phyloP scores from a whole-genome alignment of 1,140 invertebrate genomes.

The Aphaenogaster ashmeadi region DNA sequence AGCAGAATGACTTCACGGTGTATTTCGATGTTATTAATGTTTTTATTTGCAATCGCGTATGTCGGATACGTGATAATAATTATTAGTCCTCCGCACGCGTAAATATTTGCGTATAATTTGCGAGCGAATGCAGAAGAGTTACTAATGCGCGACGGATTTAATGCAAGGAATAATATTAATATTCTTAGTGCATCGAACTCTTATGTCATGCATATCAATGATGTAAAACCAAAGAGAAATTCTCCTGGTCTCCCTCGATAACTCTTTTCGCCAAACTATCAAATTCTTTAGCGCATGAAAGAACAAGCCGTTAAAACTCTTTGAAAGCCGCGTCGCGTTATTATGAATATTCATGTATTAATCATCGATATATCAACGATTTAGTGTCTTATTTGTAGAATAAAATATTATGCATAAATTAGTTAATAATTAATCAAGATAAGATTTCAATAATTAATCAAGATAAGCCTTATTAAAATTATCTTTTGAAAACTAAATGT shows the following conservation, averaged over 20 bases:
- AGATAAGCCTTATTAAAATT: not conserved
- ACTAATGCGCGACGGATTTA: not conserved
- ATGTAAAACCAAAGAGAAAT: slow-evolving; percentile 28
- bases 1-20: slow-evolving; percentile 25
- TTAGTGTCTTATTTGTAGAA: too few species aligned
- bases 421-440: slow-evolving; percentile 22
- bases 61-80: not conserved
- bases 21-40: slow-evolving; percentile 9
- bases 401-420: slow-evolving; percentile 4
- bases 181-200: slow-evolving; percentile 36
- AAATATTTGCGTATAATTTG: slow-evolving; percentile 7
- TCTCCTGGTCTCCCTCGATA: not conserved
- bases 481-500: slow-evolving; percentile 1
- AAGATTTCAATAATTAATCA: slow-evolving; percentile 9
- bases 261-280: slow-evolving; percentile 22
- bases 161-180: slow-evolving; percentile 32
- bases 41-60: not conserved
- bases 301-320: not conserved
- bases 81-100: not conserved
- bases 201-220: slow-evolving; percentile 57
- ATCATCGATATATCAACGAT: not conserved
- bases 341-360: slow-evolving; percentile 45
- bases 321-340: not conserved
- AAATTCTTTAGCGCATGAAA: slow-evolving; percentile 23
- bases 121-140: slow-evolving; percentile 11